Conservation (phyloP, 2,113 vertebrate species). For the Cephalopterus ornatus region DNA sequence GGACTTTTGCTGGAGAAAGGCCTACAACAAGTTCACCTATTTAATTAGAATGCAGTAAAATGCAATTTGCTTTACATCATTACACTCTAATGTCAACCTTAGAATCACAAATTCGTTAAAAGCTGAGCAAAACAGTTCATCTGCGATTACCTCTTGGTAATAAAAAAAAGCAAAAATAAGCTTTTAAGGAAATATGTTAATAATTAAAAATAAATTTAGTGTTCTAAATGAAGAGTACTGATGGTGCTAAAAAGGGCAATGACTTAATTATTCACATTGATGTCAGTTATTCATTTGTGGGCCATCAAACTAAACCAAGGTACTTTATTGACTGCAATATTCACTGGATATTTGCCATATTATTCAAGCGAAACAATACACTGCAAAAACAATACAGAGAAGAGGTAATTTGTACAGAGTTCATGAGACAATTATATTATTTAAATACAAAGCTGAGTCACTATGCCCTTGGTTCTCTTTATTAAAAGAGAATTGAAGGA, state of each 20-base stretch:
- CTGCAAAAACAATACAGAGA: conserved; percentile 59
- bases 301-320: background rate
- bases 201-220: background rate
- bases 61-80: background rate
- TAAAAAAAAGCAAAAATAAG: background rate
- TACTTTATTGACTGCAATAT: conserved; percentile 54
- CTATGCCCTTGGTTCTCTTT: conserved; percentile 30
- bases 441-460: conserved; percentile 11
- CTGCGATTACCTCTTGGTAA: background rate
- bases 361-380: conserved; percentile 55
- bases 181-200: background rate
- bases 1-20: background rate
- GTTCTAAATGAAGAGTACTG: background rate
- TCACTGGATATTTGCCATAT: conserved; percentile 47
- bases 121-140: background rate
- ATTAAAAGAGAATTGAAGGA: conserved; percentile 23
- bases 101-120: background rate
- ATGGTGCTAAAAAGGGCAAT: background rate
- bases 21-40: background rate
- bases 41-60: conserved; percentile 32
- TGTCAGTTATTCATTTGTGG: conserved; percentile 31
- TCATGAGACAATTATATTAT: conserved; percentile 48
- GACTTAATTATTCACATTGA: conserved; percentile 19
- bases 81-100: background rate
- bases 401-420: conserved; percentile 68